Conservation (phyloP, 2,113 vertebrate genomes). For the Pyxicephalus adspersus region DNA sequence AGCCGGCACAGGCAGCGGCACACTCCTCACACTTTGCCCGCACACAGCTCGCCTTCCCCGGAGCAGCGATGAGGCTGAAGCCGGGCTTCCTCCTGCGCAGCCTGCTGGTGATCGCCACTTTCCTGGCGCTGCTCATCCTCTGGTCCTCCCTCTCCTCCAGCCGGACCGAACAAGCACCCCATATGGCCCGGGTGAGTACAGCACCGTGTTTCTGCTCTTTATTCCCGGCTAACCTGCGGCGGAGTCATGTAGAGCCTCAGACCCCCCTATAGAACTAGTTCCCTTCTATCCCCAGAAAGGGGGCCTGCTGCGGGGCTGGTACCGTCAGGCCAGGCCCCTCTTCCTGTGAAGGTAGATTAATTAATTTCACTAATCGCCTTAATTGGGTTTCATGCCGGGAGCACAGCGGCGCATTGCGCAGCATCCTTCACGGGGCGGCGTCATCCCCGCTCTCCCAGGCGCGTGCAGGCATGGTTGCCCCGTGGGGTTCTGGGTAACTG, state of each 20-base stretch:
- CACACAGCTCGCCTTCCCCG: neutral
- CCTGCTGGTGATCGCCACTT: conserved; percentile 79
- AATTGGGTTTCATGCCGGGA: conserved; percentile 26
- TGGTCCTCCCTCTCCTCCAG: conserved; percentile 85
- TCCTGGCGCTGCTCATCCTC: conserved; percentile 83
- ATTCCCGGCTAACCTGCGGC: neutral
- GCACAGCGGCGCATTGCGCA: conserved; percentile 22
- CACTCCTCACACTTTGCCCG: neutral
- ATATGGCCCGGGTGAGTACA: conserved; percentile 69
- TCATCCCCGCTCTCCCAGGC: neutral
- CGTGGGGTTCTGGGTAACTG: conserved; percentile 51
- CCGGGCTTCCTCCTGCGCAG: conserved; percentile 86
- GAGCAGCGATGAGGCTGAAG: conserved; percentile 84
- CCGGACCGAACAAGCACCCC: conserved; percentile 62
- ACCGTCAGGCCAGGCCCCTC: neutral
- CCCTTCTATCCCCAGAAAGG: conserved; percentile 10
- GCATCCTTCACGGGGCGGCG: conserved; percentile 2
- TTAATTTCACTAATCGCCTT: conserved; percentile 18
- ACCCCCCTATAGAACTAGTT: neutral
- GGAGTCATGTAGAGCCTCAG: neutral
- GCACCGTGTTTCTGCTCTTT: neutral
- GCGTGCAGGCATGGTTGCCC: conserved; percentile 24
- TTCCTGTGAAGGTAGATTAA: neutral
- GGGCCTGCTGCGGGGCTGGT: conserved; percentile 10
- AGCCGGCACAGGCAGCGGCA: neutral